Base-by-base conservation (phyloP, 64 coral and sea anemone genomes). In the Stichodactyla mertensii region DNA sequence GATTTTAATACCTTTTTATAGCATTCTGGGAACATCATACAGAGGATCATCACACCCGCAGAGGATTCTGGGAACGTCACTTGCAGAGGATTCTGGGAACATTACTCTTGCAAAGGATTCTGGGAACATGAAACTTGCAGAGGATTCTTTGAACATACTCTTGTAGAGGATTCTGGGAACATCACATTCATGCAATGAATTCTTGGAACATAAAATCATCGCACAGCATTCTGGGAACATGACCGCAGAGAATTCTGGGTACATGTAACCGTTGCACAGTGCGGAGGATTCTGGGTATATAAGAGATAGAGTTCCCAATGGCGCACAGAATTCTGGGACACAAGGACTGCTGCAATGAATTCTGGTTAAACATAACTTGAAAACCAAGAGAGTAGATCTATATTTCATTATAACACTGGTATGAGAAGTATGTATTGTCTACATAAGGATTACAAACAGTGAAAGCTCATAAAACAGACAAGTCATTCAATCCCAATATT, bases 341-440 rank as follows among this genome's bases (percentile, higher is more conserved):
- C 36, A 45, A 1, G 36, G 0, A 3, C 11, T 64, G 4, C 15
- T 66, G 62, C 9, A 66, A 8, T 66, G 62, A 22, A 66, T n/a
- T 22, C 6, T 66, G 62, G 19, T 18, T n/a, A 66, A 13, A n/a
- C 9, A 19, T 6, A 18, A 16, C 12, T 64, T 18, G 62, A 66
- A 45, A 45, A 45, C 36, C 36, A 45, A 4, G 36, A 45, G 36
- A 45, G 11, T 74, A 0, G 27, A 74, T 74, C 1, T 4, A 4
- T 74, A 74, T 19, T 74, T 70, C 66, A 70, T 24, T 20, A n/a
- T 74, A 74, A 74, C 69, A 74, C 20, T 23, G 69, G 69, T 10
- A 74, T 74, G 69, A 26, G 69, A 74, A 74, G 69, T 36, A 74
- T 74, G 69, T 74, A 74, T 74, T 74, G 24, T 74, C 69, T 74